Percentiles rank a stretch among this genome's conserved stretches.
phyloP scores from a whole-genome alignment of 2,888 invertebrate genomes.

The Clepsis dumicolana region DNA sequence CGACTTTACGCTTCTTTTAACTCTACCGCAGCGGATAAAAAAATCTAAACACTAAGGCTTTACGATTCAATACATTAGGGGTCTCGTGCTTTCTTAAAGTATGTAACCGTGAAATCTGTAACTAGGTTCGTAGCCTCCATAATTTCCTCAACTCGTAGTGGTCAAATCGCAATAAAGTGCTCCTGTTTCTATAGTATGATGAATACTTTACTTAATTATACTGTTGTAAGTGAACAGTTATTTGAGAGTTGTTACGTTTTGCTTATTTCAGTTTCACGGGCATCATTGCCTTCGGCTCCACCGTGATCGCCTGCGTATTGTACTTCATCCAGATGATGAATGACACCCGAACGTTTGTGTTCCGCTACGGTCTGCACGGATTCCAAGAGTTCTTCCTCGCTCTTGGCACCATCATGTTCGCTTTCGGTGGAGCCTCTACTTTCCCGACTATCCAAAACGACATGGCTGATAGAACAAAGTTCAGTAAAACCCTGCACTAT shows the following conservation, averaged over 20 bases:
- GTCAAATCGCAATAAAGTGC: too few species aligned
- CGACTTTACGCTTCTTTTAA: too few species aligned
- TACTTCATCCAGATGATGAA: conserved; percentile 87
- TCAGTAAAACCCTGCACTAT: conserved; percentile 87
- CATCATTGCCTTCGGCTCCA: conserved; percentile 87
- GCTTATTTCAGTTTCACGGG: conserved; percentile 85
- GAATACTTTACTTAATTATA: too few species aligned
- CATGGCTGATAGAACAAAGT: conserved; percentile 89
- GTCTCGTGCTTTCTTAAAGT: too few species aligned
- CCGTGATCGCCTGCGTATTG: conserved; percentile 87
- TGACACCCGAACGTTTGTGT: conserved; percentile 78
- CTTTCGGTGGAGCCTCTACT: conserved; percentile 90
- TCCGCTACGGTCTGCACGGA: conserved; percentile 81
- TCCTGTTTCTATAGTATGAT: too few species aligned
- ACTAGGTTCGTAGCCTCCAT: too few species aligned
- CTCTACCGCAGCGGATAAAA: too few species aligned
- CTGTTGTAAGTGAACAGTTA: too few species aligned
- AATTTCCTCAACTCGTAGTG: too few species aligned
- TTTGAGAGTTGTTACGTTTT: not conserved
- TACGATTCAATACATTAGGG: too few species aligned
- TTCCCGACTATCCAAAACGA: conserved; percentile 94
- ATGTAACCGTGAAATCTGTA: too few species aligned
- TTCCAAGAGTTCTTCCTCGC: conserved; percentile 89
- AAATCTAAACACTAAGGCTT: too few species aligned
- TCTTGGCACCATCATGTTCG: conserved; percentile 90